Conservation (phyloP, 1,140 invertebrate genomes). For the Ladona fulva region DNA sequence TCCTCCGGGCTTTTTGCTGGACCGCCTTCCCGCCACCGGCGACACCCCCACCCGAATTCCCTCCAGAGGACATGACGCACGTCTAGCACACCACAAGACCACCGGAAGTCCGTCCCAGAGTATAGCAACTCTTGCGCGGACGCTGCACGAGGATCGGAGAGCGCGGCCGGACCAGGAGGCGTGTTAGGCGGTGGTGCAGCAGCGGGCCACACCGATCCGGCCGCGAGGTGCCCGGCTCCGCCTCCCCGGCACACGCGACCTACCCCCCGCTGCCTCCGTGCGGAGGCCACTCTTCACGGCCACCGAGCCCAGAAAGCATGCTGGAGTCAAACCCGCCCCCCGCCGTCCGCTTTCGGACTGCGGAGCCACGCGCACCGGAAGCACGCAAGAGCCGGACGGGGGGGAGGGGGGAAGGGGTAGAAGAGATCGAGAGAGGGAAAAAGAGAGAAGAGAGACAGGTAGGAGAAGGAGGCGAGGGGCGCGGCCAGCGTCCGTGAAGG, state of each 20-base stretch:
- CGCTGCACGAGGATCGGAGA: not conserved
- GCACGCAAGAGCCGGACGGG: not conserved
- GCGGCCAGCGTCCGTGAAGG: conserved; percentile 2
- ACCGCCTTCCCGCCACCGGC: conserved; percentile 39
- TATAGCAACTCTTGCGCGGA: not conserved
- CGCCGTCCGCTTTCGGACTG: not conserved
- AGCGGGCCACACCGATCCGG: not conserved
- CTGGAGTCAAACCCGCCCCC: not conserved
- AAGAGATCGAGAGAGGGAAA: not conserved
- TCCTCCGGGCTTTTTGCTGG: conserved; percentile 59
- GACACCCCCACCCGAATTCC: conserved; percentile 30
- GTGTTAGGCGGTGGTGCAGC: not conserved
- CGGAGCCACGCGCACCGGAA: conserved; percentile 1
- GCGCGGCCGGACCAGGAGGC: not conserved
- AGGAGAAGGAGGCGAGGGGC: not conserved
- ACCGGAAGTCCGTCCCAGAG: not conserved
- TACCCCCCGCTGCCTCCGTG: not conserved
- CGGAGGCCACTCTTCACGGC: not conserved
- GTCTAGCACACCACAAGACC: not conserved
- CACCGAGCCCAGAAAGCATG: not conserved
- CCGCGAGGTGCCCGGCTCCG: conserved; percentile 16
- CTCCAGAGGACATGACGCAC: not conserved
- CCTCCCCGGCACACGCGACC: conserved; percentile 8
- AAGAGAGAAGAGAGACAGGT: not conserved
- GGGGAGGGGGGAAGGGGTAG: not conserved